Base-by-base conservation (phyloP, 2,888 invertebrate genomes). In the Drosophila mimetica region DNA sequence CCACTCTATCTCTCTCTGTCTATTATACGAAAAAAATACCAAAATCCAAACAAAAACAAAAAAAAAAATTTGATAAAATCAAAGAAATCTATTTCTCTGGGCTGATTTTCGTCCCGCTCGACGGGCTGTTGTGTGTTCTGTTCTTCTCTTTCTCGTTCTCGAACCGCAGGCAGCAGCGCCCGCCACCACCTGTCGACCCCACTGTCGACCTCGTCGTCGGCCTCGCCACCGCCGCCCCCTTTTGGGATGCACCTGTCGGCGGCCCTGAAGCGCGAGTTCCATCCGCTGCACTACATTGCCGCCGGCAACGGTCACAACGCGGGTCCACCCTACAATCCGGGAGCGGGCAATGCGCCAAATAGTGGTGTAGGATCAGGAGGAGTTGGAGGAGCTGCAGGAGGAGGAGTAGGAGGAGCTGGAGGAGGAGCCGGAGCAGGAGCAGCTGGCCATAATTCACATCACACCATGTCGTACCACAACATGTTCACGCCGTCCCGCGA, bases 401-500 rank as follows among this genome's bases (percentile, higher is more conserved):
- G 73, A n/a, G 71, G 63, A 18, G 82, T 48, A n/a, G 66, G 61
- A 2, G 58, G 25, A 1, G 64, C 20, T 0, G 30, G 30, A 30
- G 30, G 11, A 6, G 79, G 74, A 20, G 86, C 85, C 25, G 79
- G 86, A 4, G 73, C 75, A 0, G 59, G 55, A 57, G 76, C 74
- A 9, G 71, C 60, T 25, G 82, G 79, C 5, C 91, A 91, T 71
- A 91, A 91, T 70, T 91, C 92, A 57, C 92, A 92, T 80, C 92
- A 92, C 84, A 91, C 92, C 84, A 94, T 95, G 92, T 94, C 95
- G 83, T 96, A 96, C 94, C 95, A 96, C 93, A 95, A 95, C 93
- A 96, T 96, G 96, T 96, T 96, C 92, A 95, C 94, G 88, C 95
- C 95, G 86, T 93, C 95, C 67, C 93, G 94, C 72, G 94, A 94